Base-by-base conservation (phyloP, 2,888 invertebrate genomes). In the Callinectes sapidus region DNA sequence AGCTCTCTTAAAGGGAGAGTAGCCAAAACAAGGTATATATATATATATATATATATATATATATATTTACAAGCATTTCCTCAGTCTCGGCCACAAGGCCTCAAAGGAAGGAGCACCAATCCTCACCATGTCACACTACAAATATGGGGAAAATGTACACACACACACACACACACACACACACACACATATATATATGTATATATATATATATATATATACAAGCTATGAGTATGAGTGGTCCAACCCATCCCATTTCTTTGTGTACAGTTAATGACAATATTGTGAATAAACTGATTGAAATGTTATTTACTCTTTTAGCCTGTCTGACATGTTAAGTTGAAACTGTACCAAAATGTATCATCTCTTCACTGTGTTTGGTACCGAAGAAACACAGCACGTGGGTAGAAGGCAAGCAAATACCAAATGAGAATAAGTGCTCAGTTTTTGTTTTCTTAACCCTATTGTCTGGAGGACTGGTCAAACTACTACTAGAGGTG, bases 181-280 rank as follows among this genome's bases (percentile, higher is more conserved):
- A n/a, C n/a, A n/a, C n/a, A n/a, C n/a, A n/a, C n/a, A n/a, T n/a
- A n/a, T n/a, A n/a, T n/a, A n/a, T n/a, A n/a, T n/a, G n/a, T n/a
- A 48, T 48, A 48, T 48, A 92, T 89, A 88, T 77, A 92, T 66
- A 89, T 77, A 89, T 89, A 66, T 89, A 89, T 92, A 92, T 61
- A 35, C 16, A 55, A 23, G 88, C 23, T 66, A 66, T 88, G 32
- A 39, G 66, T 66, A 61, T 88, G 54, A 39, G 66, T 91, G 87
- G 87, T 55, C 81, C 23, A n/a, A 71, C 16, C 28, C 48, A 66
- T 55, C n/a, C 66, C 32, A 42, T 23, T 55, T 55, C 48, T 13
- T 85, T 54, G 28, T 85, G 14, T 35, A 81, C 13, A 8, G 39
- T 35, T n/a, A 16, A 16, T 28, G 39, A 42, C 54, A 81, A 32